phyloP scores from a whole-genome alignment of 1,140 invertebrate species.

The Tetragonula clypearis region DNA sequence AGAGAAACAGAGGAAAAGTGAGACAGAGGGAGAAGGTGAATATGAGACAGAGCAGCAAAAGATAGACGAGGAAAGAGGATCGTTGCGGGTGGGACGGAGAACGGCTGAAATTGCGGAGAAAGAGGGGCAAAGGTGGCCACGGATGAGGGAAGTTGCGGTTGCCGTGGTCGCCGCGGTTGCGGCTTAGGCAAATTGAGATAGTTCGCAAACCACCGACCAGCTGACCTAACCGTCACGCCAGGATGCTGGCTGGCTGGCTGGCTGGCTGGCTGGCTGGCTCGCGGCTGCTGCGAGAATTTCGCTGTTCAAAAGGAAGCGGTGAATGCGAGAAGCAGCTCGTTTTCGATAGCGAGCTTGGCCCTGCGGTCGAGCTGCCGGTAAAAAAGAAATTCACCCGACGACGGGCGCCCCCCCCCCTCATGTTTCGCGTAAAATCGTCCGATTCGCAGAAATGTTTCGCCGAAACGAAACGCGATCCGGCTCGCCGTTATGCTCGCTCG shows the following conservation, averaged over 20 bases:
- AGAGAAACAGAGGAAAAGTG: conserved; percentile 18
- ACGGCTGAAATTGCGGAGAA: conserved; percentile 58
- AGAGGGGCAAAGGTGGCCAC: conserved; percentile 71
- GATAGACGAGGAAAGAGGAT: not conserved
- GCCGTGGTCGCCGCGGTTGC: conserved; percentile 78
- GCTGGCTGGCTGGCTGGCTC: conserved; percentile 25
- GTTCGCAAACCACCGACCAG: conserved; percentile 80
- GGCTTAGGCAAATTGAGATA: conserved; percentile 82
- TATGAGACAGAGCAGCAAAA: not conserved
- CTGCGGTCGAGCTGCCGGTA: not conserved
- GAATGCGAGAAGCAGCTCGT: conserved; percentile 48
- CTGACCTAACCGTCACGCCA: conserved; percentile 74
- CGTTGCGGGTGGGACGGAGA: conserved; percentile 23
- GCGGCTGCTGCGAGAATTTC: conserved; percentile 47
- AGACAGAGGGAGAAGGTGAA: conserved; percentile 19
- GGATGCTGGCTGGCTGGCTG: conserved; percentile 53
- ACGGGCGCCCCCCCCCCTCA: not conserved
- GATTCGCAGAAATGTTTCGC: conserved; percentile 34
- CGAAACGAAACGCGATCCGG: no score
- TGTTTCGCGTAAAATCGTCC: conserved; percentile 12
- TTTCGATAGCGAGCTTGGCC: conserved; percentile 6
- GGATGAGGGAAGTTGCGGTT: conserved; percentile 79
- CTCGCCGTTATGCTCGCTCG: not conserved
- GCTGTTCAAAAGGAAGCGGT: conserved; percentile 43
- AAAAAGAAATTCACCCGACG: not conserved